Evolutionary conservation across 2,888 invertebrate genomes (phyloP).

Genomic region (Pherbina coryleti): DNA sequence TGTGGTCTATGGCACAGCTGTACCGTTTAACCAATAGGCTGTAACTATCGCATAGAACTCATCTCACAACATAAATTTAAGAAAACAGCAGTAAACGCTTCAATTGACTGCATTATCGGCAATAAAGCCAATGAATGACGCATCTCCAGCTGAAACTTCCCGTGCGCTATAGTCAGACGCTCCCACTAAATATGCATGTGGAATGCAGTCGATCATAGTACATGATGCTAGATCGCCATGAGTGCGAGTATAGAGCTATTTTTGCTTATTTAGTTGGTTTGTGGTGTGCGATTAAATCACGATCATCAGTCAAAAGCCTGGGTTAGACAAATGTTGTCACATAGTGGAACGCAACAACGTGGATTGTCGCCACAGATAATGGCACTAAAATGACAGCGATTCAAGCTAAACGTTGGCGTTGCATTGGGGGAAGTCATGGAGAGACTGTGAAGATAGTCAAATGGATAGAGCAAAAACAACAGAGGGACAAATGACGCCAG

Average conservation of each 20-base stretch:
- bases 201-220: conserved; percentile 31
- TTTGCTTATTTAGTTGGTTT: conserved; percentile 16
- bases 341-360: conserved; percentile 11
- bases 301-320: conserved; percentile 66
- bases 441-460: no score
- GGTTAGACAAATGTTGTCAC: conserved; percentile 12
- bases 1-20: background rate
- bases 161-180: conserved; percentile 1
- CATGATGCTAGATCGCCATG: conserved; percentile 13
- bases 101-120: conserved; percentile 36
- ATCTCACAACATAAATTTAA: conserved; percentile 52
- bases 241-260: background rate
- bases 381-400: conserved; percentile 49
- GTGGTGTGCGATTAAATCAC: conserved; percentile 58
- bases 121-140: background rate
- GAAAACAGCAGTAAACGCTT: conserved; percentile 52
- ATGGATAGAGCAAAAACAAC: background rate
- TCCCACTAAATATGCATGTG: conserved; percentile 10
- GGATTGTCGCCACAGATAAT: conserved; percentile 52
- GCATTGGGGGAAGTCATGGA: background rate
- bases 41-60: conserved; percentile 47
- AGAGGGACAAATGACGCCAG: conserved; percentile 6
- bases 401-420: conserved; percentile 36
- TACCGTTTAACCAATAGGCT: conserved; percentile 34
- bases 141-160: conserved; percentile 6